phyloP scores from a whole-genome alignment of 2,888 invertebrate species.

The Metacarcinus magister region DNA sequence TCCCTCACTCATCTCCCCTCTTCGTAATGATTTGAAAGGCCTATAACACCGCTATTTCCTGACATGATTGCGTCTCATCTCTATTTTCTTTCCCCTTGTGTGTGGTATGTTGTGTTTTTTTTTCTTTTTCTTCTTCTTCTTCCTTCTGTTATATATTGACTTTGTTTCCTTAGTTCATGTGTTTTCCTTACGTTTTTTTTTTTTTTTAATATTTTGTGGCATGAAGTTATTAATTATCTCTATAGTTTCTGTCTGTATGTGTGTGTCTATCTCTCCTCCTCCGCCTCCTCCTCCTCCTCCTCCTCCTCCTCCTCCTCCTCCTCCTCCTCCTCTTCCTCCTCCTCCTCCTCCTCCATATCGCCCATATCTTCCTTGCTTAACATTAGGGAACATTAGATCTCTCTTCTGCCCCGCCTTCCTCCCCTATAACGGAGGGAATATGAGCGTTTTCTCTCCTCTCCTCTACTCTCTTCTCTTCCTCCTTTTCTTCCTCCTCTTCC shows the following conservation, averaged over 20 bases:
- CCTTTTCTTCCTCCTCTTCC: not conserved
- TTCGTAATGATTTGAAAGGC: slow-evolving; percentile 3
- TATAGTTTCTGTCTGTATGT: not conserved
- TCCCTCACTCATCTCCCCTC: slow-evolving; percentile 38
- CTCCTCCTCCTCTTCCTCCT: not conserved
- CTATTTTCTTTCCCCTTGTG: not conserved
- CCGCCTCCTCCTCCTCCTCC: not conserved
- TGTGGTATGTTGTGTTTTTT: not conserved
- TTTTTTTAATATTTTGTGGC: not conserved
- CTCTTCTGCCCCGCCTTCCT: not conserved
- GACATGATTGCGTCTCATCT: slow-evolving; percentile 17
- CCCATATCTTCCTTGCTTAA: slow-evolving; percentile 4
- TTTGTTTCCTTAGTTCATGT: not conserved
- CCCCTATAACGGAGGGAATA: not conserved
- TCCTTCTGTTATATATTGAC: not conserved
- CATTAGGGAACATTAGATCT: not conserved
- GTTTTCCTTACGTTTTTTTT: not conserved
- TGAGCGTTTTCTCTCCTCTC: not conserved
- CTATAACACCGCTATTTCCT: slow-evolving; percentile 45
- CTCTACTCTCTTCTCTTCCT: not conserved
- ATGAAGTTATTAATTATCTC: not conserved
- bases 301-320: not conserved
- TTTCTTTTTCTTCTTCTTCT: not conserved
- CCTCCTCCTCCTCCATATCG: not conserved
- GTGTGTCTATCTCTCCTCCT: no score